Percentiles rank a stretch among this genome's conserved stretches.
phyloP scores from a whole-genome alignment of 2,888 invertebrate genomes.

The Orthosia cruda region DNA sequence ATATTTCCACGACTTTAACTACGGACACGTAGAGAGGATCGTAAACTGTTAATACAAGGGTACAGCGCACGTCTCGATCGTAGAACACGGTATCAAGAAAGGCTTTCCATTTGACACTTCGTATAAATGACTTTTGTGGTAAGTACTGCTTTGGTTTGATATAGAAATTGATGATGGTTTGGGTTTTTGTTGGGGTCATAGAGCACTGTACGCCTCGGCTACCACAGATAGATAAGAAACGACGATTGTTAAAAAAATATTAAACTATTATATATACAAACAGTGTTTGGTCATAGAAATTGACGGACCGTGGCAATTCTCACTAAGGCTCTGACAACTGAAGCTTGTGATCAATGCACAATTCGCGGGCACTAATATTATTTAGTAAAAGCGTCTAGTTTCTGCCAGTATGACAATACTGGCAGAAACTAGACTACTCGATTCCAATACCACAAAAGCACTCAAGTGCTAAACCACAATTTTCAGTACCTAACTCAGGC shows the following conservation, averaged over 20 bases:
- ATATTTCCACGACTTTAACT: conserved; percentile 64
- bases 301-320: no score
- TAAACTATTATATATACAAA: no score
- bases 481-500: background rate
- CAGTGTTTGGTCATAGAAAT: no score
- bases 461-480: background rate
- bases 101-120: conserved; percentile 68
- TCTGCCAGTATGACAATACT: no score
- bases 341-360: no score
- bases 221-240: no score
- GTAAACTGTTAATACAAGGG: conserved; percentile 78
- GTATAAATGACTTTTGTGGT: conserved; percentile 16
- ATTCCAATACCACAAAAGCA: background rate
- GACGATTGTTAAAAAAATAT: no score
- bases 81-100: conserved; percentile 72
- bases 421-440: no score
- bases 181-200: background rate
- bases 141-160: background rate
- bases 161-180: background rate
- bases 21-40: conserved; percentile 72
- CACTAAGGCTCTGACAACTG: no score
- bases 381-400: no score
- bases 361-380: no score
- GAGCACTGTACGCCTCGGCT: no score
- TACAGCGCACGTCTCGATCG: conserved; percentile 72